Percentiles rank a stretch among this genome's conserved stretches.
Conservation (phyloP, 2,797 vertebrate genomes). For the Alca torda region DNA sequence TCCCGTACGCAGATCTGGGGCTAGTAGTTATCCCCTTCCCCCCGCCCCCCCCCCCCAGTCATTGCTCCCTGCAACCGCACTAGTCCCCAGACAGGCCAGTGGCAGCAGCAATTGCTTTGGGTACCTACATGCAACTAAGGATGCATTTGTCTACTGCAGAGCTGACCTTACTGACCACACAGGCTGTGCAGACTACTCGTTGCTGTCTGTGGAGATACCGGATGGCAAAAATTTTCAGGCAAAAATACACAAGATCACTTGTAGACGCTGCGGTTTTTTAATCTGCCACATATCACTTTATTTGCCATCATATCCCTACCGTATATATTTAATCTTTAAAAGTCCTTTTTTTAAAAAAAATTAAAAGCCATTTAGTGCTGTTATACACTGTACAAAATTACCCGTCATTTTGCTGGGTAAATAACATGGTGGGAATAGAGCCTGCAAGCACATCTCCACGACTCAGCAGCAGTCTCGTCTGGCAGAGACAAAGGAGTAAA, state of each 20-base stretch:
- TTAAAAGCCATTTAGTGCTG: neutral
- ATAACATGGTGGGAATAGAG: rapidly evolving
- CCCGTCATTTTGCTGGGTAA: neutral
- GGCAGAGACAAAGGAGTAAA: neutral
- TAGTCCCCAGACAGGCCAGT: neutral
- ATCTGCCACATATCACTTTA: neutral
- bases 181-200: rapidly evolving
- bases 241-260: neutral
- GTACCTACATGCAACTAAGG: rapidly evolving
- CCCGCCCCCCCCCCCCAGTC: rapidly evolving
- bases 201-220: rapidly evolving
- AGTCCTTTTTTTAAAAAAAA: rapidly evolving
- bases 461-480: neutral
- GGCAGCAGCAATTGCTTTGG: neutral
- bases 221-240: neutral
- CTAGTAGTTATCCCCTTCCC: neutral
- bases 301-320: neutral
- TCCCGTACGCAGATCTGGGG: rapidly evolving
- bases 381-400: neutral
- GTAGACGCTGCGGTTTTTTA: neutral
- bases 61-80: neutral
- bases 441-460: neutral
- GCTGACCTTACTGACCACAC: rapidly evolving
- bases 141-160: rapidly evolving
- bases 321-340: neutral